Evolutionary conservation across 2,113 vertebrate species (phyloP).

Genomic region (Chionodraco myersi): DNA sequence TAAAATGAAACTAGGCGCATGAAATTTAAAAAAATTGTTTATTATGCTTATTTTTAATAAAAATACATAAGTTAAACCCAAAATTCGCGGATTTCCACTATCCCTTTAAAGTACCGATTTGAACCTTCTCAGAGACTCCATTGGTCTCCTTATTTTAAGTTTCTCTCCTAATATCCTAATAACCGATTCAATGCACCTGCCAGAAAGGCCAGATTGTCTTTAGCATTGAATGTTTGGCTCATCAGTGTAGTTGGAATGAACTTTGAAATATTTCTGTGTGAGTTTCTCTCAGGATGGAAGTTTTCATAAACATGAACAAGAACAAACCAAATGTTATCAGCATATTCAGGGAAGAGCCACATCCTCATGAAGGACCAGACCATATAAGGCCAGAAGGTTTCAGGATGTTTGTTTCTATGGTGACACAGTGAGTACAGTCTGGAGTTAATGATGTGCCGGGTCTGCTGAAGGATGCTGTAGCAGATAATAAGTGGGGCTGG

Average conservation of each 20-base stretch:
- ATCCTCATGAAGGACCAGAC: slow-evolving; percentile 5
- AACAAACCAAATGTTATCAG: slow-evolving; percentile 1
- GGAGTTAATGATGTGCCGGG: slow-evolving; percentile 62
- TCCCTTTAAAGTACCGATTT: no score
- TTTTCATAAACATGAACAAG: background rate
- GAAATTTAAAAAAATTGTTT: no score
- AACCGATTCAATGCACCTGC: background rate
- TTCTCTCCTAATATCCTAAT: no score
- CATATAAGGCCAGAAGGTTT: slow-evolving; percentile 47
- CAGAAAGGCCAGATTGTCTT: background rate
- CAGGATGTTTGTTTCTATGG: slow-evolving; percentile 22
- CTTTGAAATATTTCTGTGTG: background rate
- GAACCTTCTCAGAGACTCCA: no score
- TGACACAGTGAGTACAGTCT: slow-evolving; percentile 26
- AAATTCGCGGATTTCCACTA: no score
- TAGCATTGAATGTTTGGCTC: background rate
- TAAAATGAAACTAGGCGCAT: no score
- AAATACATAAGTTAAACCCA: no score
- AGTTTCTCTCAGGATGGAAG: background rate
- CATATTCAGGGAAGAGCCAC: slow-evolving; percentile 16
- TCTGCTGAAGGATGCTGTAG: slow-evolving; percentile 33
- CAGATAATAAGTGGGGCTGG: slow-evolving; percentile 42
- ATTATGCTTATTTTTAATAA: no score
- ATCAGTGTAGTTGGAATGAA: background rate
- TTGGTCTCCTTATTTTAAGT: no score